Percentiles rank a stretch among this genome's conserved stretches.
Evolutionary conservation across 2,113 vertebrate species (phyloP).

Genomic region (Semicossyphus pulcher): DNA sequence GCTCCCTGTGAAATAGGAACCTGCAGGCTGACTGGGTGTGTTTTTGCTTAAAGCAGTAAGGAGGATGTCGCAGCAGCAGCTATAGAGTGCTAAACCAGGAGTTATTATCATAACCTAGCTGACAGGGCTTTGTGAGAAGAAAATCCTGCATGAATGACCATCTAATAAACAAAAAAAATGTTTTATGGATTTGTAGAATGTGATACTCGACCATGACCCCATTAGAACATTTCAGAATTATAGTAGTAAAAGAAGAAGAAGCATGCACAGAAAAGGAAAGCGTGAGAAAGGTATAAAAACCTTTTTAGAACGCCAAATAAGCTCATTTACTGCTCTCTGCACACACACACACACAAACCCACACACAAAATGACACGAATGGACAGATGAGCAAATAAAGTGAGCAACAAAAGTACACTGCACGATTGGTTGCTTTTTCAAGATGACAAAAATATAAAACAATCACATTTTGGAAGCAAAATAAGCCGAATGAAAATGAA

Average conservation of each 20-base stretch:
- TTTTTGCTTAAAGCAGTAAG: constrained; percentile 29
- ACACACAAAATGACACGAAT: constrained; percentile 49
- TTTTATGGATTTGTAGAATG: background rate
- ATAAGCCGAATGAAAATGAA: background rate
- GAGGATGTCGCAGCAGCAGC: constrained; percentile 34
- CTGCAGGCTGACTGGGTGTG: background rate
- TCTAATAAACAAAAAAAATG: constrained; percentile 7
- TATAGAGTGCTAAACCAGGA: background rate
- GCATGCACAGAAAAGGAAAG: constrained; percentile 36
- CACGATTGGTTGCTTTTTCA: constrained; percentile 8
- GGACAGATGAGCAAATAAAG: constrained; percentile 34
- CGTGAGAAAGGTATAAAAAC: constrained; percentile 48
- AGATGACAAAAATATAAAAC: background rate
- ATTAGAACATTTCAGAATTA: background rate
- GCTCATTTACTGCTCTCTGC: constrained; percentile 69
- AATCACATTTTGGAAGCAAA: background rate
- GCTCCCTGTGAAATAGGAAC: constrained; percentile 18
- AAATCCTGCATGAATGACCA: constrained; percentile 14
- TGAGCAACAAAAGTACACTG: background rate
- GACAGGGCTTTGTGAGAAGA: constrained; percentile 8
- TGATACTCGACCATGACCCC: background rate
- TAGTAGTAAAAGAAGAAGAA: constrained; percentile 4
- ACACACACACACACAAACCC: constrained; percentile 19
- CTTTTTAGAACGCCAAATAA: constrained; percentile 55
- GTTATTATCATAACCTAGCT: constrained; percentile 36